Percentiles rank a stretch among this genome's conserved stretches.
Conservation (phyloP, 2,888 invertebrate species). For the Amblyjoppa proteus region DNA sequence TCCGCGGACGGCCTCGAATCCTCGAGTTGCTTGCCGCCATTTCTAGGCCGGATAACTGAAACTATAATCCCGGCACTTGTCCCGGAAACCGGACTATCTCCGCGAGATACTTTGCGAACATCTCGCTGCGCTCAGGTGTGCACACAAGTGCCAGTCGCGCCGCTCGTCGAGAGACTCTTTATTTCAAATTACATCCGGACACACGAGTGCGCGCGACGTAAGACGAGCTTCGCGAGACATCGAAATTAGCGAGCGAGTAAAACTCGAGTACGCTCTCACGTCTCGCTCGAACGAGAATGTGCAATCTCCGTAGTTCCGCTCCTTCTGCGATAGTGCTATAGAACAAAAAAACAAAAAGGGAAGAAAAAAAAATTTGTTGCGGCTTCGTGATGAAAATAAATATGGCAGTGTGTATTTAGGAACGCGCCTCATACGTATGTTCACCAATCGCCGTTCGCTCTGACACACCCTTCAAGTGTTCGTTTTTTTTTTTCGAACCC, state of each 20-base stretch:
- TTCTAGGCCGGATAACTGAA: background rate
- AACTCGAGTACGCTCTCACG: background rate
- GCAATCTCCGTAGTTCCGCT: constrained; percentile 22
- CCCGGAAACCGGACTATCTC: constrained; percentile 8
- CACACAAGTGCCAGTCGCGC: background rate
- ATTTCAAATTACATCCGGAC: background rate
- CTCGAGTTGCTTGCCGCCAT: constrained; percentile 34
- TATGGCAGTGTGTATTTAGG: constrained; percentile 67
- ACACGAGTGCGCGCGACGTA: background rate
- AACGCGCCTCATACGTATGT: constrained; percentile 62
- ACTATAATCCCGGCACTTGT: background rate
- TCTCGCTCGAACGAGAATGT: constrained; percentile 20
- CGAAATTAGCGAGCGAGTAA: background rate
- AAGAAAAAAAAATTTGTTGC: constrained; percentile 8
- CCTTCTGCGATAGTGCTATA: background rate
- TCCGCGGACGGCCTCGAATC: background rate
- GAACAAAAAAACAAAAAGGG: background rate
- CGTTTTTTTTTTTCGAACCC: constrained; percentile 79
- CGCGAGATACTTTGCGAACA: background rate
- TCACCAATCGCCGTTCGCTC: constrained; percentile 76
- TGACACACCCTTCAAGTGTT: constrained; percentile 84
- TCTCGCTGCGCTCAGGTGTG: background rate
- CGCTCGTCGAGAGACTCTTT: background rate
- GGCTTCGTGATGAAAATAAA: constrained; percentile 48
- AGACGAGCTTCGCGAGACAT: background rate